Base-by-base conservation (phyloP, 2,113 vertebrate species). In the Heloderma charlesbogerti region DNA sequence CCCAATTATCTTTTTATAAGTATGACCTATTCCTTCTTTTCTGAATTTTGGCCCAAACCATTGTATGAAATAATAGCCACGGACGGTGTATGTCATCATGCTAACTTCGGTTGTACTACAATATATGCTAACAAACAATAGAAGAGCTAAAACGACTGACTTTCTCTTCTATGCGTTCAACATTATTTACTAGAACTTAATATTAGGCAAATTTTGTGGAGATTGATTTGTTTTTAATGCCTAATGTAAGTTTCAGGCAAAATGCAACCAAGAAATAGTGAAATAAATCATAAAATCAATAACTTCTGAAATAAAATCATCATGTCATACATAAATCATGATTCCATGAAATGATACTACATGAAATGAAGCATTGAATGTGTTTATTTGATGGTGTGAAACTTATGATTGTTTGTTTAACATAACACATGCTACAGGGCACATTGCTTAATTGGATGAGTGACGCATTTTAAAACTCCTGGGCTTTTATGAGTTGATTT, bases 391-490 rank as follows among this genome's bases (percentile, higher is more conserved):
- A 79, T 69, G 43, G 43, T 78, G 60, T 78, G 63, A 86, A 85
- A 90, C 29, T 80, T 67, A 77, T 51, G 57, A 85, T 77, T 78
- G 34, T 67, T 77, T 90, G 31, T 34, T 90, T 67, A 90, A 67
- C 22, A 84, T 77, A 75, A 71, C 80, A 84, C 71, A 90, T 90
- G 89, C 89, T 90, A 90, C 54, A 90, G 43, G 60, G 43, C 89
- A 90, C 72, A 90, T 85, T 78, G 43, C 82, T 90, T 85, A 90
- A 85, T 67, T 90, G 72, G 89, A 67, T 90, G 89, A 90, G 31
- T 90, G 72, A 90, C 54, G 22, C 43, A 77, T 90, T 77, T 89
- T 40, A 85, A 84, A 85, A 90, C 60, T 77, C 72, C 60, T 90
- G 89, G 51, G 89, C 40, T 85, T 90, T 85, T 85, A 85, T 66